A percentile compares a stretch with the other conserved stretches of the same genome.
phyloP scores from a whole-genome alignment of 2,888 invertebrate genomes.

The Epistrophe eligans region DNA sequence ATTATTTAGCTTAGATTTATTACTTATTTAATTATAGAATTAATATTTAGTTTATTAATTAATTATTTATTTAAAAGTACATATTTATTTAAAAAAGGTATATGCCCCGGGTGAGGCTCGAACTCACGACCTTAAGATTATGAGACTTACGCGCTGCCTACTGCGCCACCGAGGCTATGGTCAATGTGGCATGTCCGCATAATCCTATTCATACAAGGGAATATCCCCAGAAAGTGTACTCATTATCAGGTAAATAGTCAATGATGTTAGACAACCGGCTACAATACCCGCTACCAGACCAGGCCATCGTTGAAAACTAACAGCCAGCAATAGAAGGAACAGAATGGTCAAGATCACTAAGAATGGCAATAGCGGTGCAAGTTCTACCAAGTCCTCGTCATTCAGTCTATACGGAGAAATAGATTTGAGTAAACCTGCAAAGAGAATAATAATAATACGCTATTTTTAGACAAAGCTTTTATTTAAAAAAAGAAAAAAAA shows the following conservation, averaged over 20 bases:
- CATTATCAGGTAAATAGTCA: conserved; percentile 77
- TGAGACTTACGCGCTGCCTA: conserved; percentile 76
- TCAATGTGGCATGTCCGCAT: background rate
- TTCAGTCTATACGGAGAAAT: conserved; percentile 58
- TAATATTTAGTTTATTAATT: background rate
- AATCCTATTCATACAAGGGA: conserved; percentile 55
- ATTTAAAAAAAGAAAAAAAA: conserved; percentile 5
- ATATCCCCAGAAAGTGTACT: conserved; percentile 58
- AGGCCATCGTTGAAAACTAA: conserved; percentile 78
- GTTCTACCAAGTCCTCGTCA: conserved; percentile 69
- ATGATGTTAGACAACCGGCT: conserved; percentile 77
- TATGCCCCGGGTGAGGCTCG: conserved; percentile 79
- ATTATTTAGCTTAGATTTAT: background rate
- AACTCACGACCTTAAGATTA: conserved; percentile 77
- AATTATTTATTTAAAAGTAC: background rate
- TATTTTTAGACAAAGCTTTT: conserved; percentile 62
- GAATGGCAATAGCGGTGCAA: conserved; percentile 77
- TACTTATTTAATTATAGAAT: background rate
- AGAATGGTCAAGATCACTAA: conserved; percentile 77
- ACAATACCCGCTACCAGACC: conserved; percentile 78
- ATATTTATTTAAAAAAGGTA: background rate
- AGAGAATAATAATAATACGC: conserved; percentile 50
- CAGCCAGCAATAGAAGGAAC: conserved; percentile 76
- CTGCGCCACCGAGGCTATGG: conserved; percentile 73
- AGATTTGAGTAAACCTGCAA: conserved; percentile 63